Conservation (phyloP, 2,113 vertebrate species). For the Myxocyprinus asiaticus region DNA sequence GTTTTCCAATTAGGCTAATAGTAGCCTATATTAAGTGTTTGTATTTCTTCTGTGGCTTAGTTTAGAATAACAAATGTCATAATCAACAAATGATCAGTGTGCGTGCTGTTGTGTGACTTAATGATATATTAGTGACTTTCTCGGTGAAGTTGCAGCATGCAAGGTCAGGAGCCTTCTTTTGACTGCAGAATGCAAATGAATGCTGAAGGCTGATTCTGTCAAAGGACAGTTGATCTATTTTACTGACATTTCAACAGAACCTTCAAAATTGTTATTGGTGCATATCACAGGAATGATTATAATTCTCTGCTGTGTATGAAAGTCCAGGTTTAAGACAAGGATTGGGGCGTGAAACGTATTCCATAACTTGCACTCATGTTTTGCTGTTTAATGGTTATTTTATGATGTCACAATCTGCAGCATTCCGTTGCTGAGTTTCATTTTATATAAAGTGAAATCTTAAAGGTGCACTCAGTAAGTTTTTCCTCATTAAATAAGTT, state of each 20-base stretch:
- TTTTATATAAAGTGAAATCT: no score
- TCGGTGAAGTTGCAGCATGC: background rate
- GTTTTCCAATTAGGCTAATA: no score
- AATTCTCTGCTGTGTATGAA: background rate
- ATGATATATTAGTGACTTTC: background rate
- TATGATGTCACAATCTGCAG: no score
- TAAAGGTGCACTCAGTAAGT: no score
- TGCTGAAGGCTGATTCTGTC: slow-evolving; percentile 17
- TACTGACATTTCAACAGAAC: background rate
- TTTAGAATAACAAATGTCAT: background rate
- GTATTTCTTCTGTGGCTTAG: background rate
- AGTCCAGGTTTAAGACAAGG: no score
- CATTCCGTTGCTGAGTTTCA: no score
- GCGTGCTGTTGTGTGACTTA: background rate
- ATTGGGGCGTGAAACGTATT: background rate
- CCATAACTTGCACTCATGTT: no score
- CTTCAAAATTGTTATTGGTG: background rate
- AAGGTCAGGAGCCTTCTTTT: slow-evolving; percentile 13
- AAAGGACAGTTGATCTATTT: background rate
- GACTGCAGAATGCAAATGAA: background rate
- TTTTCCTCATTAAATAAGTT: no score
- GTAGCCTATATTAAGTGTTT: background rate
- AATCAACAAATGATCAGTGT: background rate
- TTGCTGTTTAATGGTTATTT: no score
- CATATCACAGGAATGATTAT: background rate